Percentiles rank a stretch among this genome's conserved stretches.
These are phyloP conservation scores for Acleris cristana DNA, from an alignment of 2,888 invertebrate species.

Conservation along the genomic window DNA sequence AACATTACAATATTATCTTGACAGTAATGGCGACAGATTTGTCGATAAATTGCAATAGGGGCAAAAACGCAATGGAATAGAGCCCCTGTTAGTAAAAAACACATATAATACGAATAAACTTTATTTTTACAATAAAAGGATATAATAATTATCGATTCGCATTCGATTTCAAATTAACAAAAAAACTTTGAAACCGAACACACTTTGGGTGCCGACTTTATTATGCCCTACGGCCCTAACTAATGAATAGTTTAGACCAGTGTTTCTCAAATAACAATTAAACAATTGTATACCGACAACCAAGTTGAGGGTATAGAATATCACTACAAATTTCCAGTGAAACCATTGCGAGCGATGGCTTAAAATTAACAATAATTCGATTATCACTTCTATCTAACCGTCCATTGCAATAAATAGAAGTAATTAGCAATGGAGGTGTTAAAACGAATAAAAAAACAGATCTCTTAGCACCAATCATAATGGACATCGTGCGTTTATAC, in stretches of 20 bases:
- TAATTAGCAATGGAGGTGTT: slow-evolving; percentile 53
- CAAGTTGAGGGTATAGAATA: slow-evolving; percentile 49
- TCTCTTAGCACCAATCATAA: slow-evolving; percentile 76
- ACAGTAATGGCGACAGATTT: too few species aligned
- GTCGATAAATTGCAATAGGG: too few species aligned
- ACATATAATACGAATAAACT: slow-evolving; percentile 76
- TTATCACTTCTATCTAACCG: slow-evolving; percentile 56
- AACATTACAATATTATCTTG: too few species aligned
- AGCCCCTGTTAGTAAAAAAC: not conserved
- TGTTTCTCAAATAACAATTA: slow-evolving; percentile 76
- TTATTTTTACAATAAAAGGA: slow-evolving; percentile 82
- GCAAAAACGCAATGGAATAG: too few species aligned
- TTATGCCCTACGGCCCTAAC: slow-evolving; percentile 67
- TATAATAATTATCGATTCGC: slow-evolving; percentile 67
- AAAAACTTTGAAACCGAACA: slow-evolving; percentile 79
- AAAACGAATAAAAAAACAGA: slow-evolving; percentile 66
- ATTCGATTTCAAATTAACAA: slow-evolving; percentile 80
- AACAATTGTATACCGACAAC: slow-evolving; percentile 43
- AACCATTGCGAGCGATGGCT: slow-evolving; percentile 54
- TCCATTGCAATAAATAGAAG: slow-evolving; percentile 50
- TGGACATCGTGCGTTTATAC: slow-evolving; percentile 31
- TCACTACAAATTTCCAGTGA: slow-evolving; percentile 36
- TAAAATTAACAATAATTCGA: slow-evolving; percentile 57
- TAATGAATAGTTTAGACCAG: slow-evolving; percentile 70
- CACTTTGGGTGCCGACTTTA: slow-evolving; percentile 77